These are phyloP conservation scores for Gobio occitaniae DNA, from an alignment of 2,797 vertebrate genomes.

Conservation along the genomic window DNA sequence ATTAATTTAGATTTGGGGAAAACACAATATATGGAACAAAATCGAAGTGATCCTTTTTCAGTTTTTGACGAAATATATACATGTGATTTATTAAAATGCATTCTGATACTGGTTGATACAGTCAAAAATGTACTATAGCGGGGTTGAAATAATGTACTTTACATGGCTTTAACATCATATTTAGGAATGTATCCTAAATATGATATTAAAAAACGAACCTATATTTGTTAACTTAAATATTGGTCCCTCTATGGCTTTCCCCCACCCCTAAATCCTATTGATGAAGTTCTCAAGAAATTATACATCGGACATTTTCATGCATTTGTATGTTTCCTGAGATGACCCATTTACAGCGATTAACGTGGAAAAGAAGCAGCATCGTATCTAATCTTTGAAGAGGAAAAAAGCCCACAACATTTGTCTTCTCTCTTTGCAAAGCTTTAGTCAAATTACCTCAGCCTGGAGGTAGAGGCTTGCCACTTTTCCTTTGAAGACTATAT, in stretches of 20 bases:
- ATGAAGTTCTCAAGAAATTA: neutral
- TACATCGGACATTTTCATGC: neutral
- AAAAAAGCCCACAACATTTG: slow-evolving; percentile 24
- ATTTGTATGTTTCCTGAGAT: neutral
- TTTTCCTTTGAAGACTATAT: slow-evolving; percentile 88
- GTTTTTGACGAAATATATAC: too few relatives aligned
- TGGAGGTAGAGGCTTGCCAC: slow-evolving; percentile 62
- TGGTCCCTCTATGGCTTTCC: neutral
- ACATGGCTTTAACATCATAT: neutral
- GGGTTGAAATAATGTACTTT: neutral
- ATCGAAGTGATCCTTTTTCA: too few relatives aligned
- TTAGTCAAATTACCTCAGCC: slow-evolving; percentile 51
- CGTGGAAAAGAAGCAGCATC: neutral
- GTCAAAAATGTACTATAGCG: neutral
- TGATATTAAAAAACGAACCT: neutral
- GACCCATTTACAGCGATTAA: neutral
- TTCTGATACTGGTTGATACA: too few relatives aligned
- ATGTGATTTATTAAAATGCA: too few relatives aligned
- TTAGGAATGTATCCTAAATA: neutral
- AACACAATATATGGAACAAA: neutral
- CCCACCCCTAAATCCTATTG: neutral
- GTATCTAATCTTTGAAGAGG: neutral
- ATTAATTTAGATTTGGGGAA: neutral
- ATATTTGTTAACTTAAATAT: neutral
- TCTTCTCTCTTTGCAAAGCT: slow-evolving; percentile 43